A percentile compares a stretch with the other conserved stretches of the same genome.
phyloP scores from a whole-genome alignment of 2,113 vertebrate genomes.

The Gnathonemus echidnorhynchus region DNA sequence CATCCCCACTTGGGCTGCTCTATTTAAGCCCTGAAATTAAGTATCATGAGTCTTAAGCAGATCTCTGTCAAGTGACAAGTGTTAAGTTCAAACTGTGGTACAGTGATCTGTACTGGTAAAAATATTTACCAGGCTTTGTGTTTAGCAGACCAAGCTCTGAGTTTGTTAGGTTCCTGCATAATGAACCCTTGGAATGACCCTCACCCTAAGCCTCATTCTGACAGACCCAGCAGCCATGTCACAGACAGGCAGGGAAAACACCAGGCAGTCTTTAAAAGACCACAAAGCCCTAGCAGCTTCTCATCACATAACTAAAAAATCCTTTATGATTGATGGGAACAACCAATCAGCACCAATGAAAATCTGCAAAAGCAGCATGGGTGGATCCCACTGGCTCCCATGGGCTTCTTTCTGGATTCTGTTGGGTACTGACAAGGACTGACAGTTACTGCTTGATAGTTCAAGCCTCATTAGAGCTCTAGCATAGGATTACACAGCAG shows the following conservation, averaged over 20 bases:
- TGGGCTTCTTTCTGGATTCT: not conserved
- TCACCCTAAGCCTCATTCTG: not conserved
- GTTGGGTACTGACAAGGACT: not conserved
- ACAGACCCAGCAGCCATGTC: not conserved
- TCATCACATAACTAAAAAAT: not conserved
- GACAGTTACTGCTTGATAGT: not conserved
- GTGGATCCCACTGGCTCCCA: not conserved
- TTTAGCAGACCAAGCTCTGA: not conserved
- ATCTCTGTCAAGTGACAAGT: not conserved
- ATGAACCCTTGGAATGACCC: not conserved
- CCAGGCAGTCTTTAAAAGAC: not conserved
- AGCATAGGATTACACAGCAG: not conserved
- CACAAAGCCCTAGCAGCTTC: not conserved
- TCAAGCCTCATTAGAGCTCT: not conserved
- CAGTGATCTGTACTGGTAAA: not conserved
- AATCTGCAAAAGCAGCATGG: not conserved
- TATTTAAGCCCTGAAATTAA: not conserved
- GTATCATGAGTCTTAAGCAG: not conserved
- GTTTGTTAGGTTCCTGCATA: not conserved
- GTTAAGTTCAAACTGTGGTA: not conserved
- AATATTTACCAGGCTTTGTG: not conserved
- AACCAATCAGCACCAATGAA: not conserved
- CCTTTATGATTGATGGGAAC: not conserved
- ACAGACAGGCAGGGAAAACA: not conserved
- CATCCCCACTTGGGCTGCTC: not conserved